Evolutionary conservation across 2,797 vertebrate species (phyloP).

Genomic region (Sebastolobus altivelis): DNA sequence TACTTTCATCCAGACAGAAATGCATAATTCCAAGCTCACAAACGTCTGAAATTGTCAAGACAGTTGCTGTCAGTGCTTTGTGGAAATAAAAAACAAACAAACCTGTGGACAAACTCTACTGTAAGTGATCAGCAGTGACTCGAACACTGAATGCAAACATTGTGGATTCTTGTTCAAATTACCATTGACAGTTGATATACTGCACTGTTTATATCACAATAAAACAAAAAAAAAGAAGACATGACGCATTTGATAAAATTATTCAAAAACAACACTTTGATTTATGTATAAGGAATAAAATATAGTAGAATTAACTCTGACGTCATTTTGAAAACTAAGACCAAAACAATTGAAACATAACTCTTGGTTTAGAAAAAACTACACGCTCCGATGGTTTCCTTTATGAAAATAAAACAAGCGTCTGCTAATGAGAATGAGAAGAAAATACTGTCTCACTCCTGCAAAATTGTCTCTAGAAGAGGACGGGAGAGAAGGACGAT

Average conservation of each 20-base stretch:
- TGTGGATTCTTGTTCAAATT: slow-evolving; percentile 26
- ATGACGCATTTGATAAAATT: slow-evolving; percentile 42
- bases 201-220: slow-evolving; percentile 43
- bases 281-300: slow-evolving; percentile 65
- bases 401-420: slow-evolving; percentile 74
- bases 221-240: slow-evolving; percentile 55
- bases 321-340: slow-evolving; percentile 80
- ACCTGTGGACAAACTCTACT: neutral
- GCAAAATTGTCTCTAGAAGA: slow-evolving; percentile 71
- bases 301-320: slow-evolving; percentile 51
- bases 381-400: slow-evolving; percentile 32
- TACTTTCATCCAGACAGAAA: slow-evolving; percentile 27
- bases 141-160: slow-evolving; percentile 38
- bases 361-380: slow-evolving; percentile 51
- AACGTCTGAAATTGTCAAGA: neutral
- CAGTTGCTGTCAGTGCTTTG: slow-evolving; percentile 21
- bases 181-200: slow-evolving; percentile 45
- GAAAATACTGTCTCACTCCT: slow-evolving; percentile 73
- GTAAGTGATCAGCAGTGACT: slow-evolving; percentile 4
- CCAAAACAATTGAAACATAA: slow-evolving; percentile 61
- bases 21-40: slow-evolving; percentile 24
- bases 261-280: slow-evolving; percentile 67
- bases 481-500: slow-evolving; percentile 33
- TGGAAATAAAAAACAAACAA: slow-evolving; percentile 6
- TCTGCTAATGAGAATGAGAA: slow-evolving; percentile 67